Evolutionary conservation across 1,140 invertebrate genomes (phyloP), one percentile per base, ranked within the genome.

Genomic region (Brachionus angularis): DNA sequence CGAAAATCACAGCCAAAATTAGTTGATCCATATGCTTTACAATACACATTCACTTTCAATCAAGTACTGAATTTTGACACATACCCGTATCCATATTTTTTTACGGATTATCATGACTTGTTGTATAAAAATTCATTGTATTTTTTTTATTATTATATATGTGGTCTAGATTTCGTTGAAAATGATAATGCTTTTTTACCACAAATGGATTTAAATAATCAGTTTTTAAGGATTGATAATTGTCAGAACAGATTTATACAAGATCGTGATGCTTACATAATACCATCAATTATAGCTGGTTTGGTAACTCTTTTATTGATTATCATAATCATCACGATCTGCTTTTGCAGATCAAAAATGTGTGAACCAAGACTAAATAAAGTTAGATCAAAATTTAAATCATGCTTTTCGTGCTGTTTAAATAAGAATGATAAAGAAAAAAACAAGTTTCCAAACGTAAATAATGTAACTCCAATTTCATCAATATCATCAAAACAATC

Each of bases 121-220:
- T 36, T 67, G 25, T 67, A 67, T 18, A 67, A 50, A 67, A 67
- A 67, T 36, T 25, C 18, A 27, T 33, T 67, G 18, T 67, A 67
- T 50, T 31, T 67, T n/a, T 67, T 67, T n/a, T 67, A 67, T 12
- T 67, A 29, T 47, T 67, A 67, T 42, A 67, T 67, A 33, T 67
- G 62, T 50, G 47, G 62, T 23, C 46, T 67, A 42, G 62, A 67
- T 23, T 18, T 47, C 12, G 62, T 67, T 27, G 62, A 67, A 36
- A 67, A 49, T 18, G 62, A 67, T 33, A 29, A 67, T 12, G 62
- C 47, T 0, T 67, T 67, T 5, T 25, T 67, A 18, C 62, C 62
- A 14, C 62, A 67, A 16, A 67, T 67, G 62, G 62, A 67, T 14
- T 49, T 67, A 25, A 67, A 67, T 27, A 67, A 67, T 16, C 33